phyloP scores from a whole-genome alignment of 2,888 invertebrate species.

The Pristionchus fissidentatus region DNA sequence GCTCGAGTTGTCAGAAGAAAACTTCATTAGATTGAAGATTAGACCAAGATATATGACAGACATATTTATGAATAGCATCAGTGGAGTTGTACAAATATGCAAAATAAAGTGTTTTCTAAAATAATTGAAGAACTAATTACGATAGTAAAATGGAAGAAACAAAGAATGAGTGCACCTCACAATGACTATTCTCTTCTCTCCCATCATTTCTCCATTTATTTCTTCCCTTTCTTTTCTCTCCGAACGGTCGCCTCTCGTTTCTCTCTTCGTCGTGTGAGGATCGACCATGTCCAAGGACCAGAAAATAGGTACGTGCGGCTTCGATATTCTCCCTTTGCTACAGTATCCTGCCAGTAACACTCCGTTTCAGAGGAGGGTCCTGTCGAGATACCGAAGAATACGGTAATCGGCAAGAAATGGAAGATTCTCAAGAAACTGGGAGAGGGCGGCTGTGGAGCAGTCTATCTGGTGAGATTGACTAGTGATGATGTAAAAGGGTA shows the following conservation, averaged over 20 bases:
- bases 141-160: no score
- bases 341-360: neutral
- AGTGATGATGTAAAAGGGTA: neutral
- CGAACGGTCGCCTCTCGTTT: constrained; percentile 19
- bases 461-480: constrained; percentile 24
- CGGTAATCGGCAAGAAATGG: constrained; percentile 46
- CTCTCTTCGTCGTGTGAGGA: neutral
- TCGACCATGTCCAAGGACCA: constrained; percentile 7
- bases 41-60: neutral
- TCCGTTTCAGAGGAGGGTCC: constrained; percentile 36
- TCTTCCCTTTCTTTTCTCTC: neutral
- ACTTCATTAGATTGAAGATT: constrained; percentile 15
- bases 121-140: neutral
- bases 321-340: neutral
- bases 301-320: constrained; percentile 3
- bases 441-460: constrained; percentile 48
- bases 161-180: no score
- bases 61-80: constrained; percentile 32
- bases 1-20: neutral
- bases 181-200: no score
- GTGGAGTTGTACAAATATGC: neutral
- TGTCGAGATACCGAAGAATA: constrained; percentile 38
- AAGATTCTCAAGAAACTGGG: constrained; percentile 44
- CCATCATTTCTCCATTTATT: neutral
- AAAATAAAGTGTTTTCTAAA: neutral